phyloP scores from a whole-genome alignment of 2,797 vertebrate genomes.

The Simalia tracyae region DNA sequence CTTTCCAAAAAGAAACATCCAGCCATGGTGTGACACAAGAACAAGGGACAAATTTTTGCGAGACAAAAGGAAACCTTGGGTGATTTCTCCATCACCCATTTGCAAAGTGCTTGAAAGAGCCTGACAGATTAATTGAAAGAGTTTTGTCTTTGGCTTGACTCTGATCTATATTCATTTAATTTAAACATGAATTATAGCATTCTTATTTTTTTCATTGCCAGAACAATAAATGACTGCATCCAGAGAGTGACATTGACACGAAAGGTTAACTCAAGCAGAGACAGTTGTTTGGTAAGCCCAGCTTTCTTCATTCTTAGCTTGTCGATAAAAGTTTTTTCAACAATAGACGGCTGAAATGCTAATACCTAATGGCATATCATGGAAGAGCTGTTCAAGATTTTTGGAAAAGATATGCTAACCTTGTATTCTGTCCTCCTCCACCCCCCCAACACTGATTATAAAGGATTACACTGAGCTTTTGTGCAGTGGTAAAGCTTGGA shows the following conservation, averaged over 20 bases:
- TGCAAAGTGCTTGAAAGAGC: background rate
- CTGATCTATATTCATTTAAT: background rate
- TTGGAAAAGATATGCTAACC: background rate
- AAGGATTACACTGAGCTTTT: too few relatives aligned
- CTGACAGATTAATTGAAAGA: background rate
- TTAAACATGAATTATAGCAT: background rate
- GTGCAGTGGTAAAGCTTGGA: too few relatives aligned
- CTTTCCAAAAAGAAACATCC: background rate
- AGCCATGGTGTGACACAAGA: background rate
- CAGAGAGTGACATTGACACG: background rate
- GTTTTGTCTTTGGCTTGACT: background rate
- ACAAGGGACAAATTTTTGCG: background rate
- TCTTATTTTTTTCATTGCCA: background rate
- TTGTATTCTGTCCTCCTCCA: too few relatives aligned
- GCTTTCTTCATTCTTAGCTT: background rate
- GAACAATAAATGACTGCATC: background rate
- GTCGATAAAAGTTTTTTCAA: background rate
- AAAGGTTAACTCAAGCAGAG: conserved; percentile 9
- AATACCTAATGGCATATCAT: background rate
- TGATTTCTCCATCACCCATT: background rate
- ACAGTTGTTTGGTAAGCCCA: background rate
- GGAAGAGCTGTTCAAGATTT: background rate
- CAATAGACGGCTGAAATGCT: background rate
- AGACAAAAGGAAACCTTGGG: background rate
- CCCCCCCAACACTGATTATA: too few relatives aligned